Base-by-base conservation (phyloP, 2,113 vertebrate genomes). In the Galeopterus variegatus region DNA sequence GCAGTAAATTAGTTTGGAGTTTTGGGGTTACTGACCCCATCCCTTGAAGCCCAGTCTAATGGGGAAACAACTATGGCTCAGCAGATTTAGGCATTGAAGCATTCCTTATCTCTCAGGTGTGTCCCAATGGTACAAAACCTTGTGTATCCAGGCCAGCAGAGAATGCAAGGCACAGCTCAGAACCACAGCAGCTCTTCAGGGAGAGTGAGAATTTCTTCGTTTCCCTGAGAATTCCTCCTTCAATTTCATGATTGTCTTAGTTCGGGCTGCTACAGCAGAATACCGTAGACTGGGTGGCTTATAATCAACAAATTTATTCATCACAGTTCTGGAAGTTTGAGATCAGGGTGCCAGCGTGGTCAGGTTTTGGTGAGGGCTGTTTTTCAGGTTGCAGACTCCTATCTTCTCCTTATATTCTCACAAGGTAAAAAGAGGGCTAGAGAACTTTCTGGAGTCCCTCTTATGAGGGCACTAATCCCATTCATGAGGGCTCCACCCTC, bases 1-100 rank as follows among this genome's bases (percentile, higher is more conserved):
- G n/a, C 60, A 62, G 52, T 65, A 91, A 94, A 96, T 98, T 89
- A 95, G 82, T 76, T 67, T 89, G 89, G 92, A 72, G 48, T 41
- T 65, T 92, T 97, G 93, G 45, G 31, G 86, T 87, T 82, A 69
- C 86, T 31, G 67, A 89, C 72, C 52, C 87, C 64, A 52, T 88
- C 64, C 21, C 80, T 86, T 0, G 11, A 92, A 90, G 45, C 54
- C 56, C 5, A 1, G 50, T 70, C 72, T 96, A 1, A 3, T 18
- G 50, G 86, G 12, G 50, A 45, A 82, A 28, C 13, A 28, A 9
- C 36, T 58, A 3, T 36, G 45, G 5, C 58, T 87, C 79, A 62
- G 87, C 65, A 86, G n/a, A 77, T 1, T 5, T 21, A 88, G 69
- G n/a, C 36, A 9, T 26, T 26, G 9, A 41, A 50, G 60, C 64